Evolutionary conservation across 2,888 invertebrate genomes (phyloP), one percentile per base, ranked within the genome.

Genomic region (Drosophila pegasa): DNA sequence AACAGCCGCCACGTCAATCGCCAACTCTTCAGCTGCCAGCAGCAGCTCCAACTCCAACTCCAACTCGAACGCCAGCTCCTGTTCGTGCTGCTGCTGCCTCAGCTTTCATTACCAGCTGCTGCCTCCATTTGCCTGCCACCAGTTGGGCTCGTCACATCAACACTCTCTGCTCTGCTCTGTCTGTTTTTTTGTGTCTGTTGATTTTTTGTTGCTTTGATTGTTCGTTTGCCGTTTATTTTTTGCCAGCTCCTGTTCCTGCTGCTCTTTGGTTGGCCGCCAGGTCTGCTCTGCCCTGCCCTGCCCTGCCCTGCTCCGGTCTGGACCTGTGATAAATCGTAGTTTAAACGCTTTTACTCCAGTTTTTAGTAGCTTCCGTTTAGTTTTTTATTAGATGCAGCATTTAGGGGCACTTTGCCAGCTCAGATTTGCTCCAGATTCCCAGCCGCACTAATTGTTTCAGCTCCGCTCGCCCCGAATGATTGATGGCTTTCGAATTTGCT

Each of bases 341-440:
- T 89, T 89, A 89, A 90, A 88, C 88, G 88, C 70, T 88, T 86
- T 81, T 71, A 76, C 87, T 85, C 51, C 82, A 81, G 75, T 87
- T 85, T 88, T 88, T 86, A 88, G 85, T 88, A 71, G 68, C 77
- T 69, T 75, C 59, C 87, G 85, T 87, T 84, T 88, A 85, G 85
- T 85, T 85, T 69, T 85, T 84, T 88, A 87, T 87, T 85, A 85
- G 84, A 83, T 74, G 76, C 75, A 56, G 63, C 87, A 70, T 87
- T 85, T 84, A 78, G 81, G 67, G 71, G 68, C 78, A 72, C 76
- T 76, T 80, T 65, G 54, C 56, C 67, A 73, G 43, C 0, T 52
- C 83, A 72, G 88, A 82, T 85, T 88, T 75, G 55, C 67, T 65
- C 57, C 71, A 74, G 81, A 69, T 74, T 74, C 68, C 18, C 45